Evolutionary conservation across 2,888 invertebrate species (phyloP), one percentile per base, ranked within the genome.

Genomic region (Bursaphelenchus okinawaensis): DNA sequence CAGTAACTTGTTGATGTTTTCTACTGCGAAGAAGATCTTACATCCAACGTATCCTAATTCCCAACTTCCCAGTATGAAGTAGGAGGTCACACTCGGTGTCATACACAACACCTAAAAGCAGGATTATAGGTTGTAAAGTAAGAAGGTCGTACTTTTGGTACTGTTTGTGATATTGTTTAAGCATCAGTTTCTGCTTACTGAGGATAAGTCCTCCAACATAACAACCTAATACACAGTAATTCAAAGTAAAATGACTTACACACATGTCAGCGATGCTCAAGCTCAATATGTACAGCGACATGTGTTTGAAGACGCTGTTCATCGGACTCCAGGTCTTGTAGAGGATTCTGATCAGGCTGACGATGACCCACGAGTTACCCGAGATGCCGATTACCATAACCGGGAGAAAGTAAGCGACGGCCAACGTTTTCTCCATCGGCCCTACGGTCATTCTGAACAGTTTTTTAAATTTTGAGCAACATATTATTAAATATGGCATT

Each of bases 1-100:
- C 20, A 77, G 68, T 12, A 79, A 62, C 54, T 79, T 77, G 69
- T 77, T 77, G 23, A 73, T 63, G 31, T 68, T 68, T 29, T 74
- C 74, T 0, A 69, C 69, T 8, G 58, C 58, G 65, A 69, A 74
- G 65, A 72, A 75, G 31, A 72, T 50, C 52, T 75, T 75, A 63
- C 74, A 74, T 40, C 31, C 54, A 7, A 59, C 23, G 23, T 23
- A 66, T 23, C 67, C 67, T n/a, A 66, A 68, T 7, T 28, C n/a
- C 67, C 67, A 66, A 31, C 40, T 27, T 16, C 52, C 68, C 1
- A 50, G 31, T 24, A 61, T 16, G 22, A 66, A 66, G 31, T 66
- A 66, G 55, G 19, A 50, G 27, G 56, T 23, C 16, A 68, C 52
- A 28, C 50, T 27, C 7, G 67, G 67, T 20, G 68, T 65, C 67